A percentile compares a stretch with the other conserved stretches of the same genome.
Conservation (phyloP, 2,113 vertebrate species). For the Arenaria interpres region DNA sequence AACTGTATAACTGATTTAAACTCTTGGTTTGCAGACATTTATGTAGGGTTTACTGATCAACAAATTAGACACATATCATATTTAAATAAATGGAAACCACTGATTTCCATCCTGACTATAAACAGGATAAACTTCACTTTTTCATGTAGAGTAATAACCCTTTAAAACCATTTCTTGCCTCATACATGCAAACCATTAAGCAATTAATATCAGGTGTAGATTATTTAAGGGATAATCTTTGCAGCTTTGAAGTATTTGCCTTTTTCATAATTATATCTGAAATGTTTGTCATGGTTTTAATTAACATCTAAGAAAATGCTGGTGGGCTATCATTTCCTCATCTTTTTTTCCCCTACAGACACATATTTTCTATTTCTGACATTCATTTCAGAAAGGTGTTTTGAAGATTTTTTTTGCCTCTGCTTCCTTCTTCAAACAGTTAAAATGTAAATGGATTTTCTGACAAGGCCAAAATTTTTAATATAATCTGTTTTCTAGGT, state of each 20-base stretch:
- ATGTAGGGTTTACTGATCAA: neutral
- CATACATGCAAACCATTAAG: neutral
- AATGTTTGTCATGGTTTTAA: neutral
- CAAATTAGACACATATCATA: neutral
- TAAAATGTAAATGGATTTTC: neutral
- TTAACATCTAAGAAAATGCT: neutral
- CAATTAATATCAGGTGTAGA: neutral
- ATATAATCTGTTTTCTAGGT: neutral
- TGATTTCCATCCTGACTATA: neutral
- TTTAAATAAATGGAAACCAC: neutral
- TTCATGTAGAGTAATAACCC: neutral
- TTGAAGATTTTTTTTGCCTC: neutral
- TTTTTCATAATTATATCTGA: neutral
- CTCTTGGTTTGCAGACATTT: neutral
- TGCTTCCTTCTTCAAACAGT: neutral
- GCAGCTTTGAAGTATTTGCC: neutral
- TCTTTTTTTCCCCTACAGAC: neutral
- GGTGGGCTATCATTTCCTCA: neutral
- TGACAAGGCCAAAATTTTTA: neutral
- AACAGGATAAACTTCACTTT: neutral
- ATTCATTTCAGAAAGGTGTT: neutral
- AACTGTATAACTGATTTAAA: neutral
- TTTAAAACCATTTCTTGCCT: neutral
- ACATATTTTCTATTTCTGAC: neutral
- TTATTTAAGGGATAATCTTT: neutral